A percentile compares a stretch with the other conserved stretches of the same genome.
Conservation (phyloP, 2,888 invertebrate genomes). For the Pediacus dermestoides region DNA sequence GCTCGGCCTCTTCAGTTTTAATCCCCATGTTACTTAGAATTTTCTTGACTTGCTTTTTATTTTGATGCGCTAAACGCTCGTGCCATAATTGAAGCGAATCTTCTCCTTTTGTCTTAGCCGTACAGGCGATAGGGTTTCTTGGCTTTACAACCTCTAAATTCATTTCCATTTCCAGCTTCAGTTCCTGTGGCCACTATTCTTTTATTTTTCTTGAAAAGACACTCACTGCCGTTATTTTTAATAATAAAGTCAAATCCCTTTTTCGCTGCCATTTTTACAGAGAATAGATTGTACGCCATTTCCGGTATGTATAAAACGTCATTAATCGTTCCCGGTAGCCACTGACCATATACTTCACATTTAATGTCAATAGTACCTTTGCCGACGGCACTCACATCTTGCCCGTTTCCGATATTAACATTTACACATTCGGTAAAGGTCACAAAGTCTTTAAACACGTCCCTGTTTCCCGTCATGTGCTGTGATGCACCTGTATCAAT, state of each 20-base stretch:
- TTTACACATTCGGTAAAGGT: conserved; percentile 10
- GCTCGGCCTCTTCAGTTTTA: conserved; percentile 11
- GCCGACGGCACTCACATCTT: conserved; percentile 7
- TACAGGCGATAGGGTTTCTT: no score
- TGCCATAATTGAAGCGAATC: conserved; percentile 21
- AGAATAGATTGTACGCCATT: conserved; percentile 15
- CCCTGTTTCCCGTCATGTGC: conserved; percentile 19
- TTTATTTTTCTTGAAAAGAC: conserved; percentile 11
- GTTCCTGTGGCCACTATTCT: conserved; percentile 12
- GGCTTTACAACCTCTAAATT: no score
- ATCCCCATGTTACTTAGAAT: conserved; percentile 16
- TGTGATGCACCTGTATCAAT: conserved; percentile 21
- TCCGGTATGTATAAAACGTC: conserved; percentile 11
- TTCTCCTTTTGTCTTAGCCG: no score
- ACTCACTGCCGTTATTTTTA: conserved; percentile 8
- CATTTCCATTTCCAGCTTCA: conserved; percentile 11
- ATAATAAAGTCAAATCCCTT: conserved; percentile 14
- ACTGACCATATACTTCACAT: conserved; percentile 16
- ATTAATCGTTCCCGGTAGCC: conserved; percentile 13
- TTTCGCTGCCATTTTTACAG: conserved; percentile 12
- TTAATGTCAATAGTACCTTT: conserved; percentile 14
- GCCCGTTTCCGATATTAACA: conserved; percentile 14
- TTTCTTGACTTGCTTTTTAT: conserved; percentile 20
- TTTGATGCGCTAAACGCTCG: conserved; percentile 23
- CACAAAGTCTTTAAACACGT: conserved; percentile 16